Base-by-base conservation (phyloP, 2,113 vertebrate species). In the Baryphthengus martii region DNA sequence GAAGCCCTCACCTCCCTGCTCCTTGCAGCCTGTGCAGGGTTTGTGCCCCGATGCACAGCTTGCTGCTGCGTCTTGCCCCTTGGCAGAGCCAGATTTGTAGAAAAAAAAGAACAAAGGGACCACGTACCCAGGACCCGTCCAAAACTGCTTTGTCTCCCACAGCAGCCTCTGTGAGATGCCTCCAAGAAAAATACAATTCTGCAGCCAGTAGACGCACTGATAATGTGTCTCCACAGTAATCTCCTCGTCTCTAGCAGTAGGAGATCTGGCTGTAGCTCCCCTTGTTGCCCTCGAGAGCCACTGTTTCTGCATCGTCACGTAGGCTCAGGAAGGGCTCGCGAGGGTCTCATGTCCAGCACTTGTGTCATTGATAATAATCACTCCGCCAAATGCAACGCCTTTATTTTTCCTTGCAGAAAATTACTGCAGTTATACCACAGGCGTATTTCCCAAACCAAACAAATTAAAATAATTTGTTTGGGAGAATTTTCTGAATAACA, bases 1-100 rank as follows among this genome's bases (percentile, higher is more conserved):
- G n/a, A n/a, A n/a, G n/a, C n/a, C n/a, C n/a, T n/a, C n/a, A n/a
- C n/a, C n/a, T n/a, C n/a, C n/a, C n/a, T n/a, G n/a, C n/a, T 58
- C 35, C 52, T 10, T 44, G 5, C 11, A 35, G 47, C 88, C 56
- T 14, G 15, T 39, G 47, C 20, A 25, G 23, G 0, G 12, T 21
- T 18, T 3, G 2, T 4, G 29, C 25, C 25, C 42, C 3, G 35
- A 24, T 24, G 24, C 17, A 25, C 80, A 37, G 28, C 68, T 72
- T 11, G 0, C 47, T 26, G 45, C 23, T 37, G 13, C 19, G 2
- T 5, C 5, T 3, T 47, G 63, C 39, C 39, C 6, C 2, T 9
- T 17, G 42, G 35, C 68, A 56, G 59, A 85, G 66, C 74, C 52
- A 8, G 1, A 15, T 35, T 11, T 33, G 35, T 8, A 19, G 50